These are phyloP conservation scores for Biston betularia DNA, from an alignment of 2,888 invertebrate species.

Conservation along the genomic window DNA sequence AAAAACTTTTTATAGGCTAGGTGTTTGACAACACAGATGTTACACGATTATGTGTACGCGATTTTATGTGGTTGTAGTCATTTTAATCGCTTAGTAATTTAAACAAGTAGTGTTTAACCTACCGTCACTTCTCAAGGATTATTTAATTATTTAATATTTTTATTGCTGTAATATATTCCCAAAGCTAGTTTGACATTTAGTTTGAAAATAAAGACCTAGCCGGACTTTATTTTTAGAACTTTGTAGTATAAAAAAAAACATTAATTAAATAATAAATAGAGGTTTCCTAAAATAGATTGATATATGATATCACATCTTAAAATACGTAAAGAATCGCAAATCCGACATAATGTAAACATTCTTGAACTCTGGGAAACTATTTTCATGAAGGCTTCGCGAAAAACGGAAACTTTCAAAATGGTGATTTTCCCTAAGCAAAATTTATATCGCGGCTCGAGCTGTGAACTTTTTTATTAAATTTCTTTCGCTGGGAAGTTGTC, in stretches of 20 bases:
- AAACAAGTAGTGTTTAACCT: no score
- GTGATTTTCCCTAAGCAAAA: constrained; percentile 53
- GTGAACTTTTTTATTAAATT: constrained; percentile 63
- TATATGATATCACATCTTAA: neutral
- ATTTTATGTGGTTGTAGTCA: no score
- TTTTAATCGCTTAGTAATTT: no score
- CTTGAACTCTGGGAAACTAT: constrained; percentile 35
- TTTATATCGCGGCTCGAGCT: constrained; percentile 50
- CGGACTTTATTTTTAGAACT: no score
- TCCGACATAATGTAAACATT: constrained; percentile 10
- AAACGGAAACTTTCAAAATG: constrained; percentile 40
- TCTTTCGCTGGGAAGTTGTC: constrained; percentile 50
- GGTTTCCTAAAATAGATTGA: neutral
- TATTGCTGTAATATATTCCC: no score
- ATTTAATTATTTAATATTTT: no score
- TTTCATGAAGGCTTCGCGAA: constrained; percentile 38
- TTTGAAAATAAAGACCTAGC: no score
- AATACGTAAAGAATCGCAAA: constrained; percentile 5
- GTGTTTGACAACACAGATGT: no score
- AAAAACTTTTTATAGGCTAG: no score
- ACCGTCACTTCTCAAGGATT: no score
- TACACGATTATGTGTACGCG: no score
- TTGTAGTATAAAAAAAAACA: neutral
- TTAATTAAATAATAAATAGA: neutral
- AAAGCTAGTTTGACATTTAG: no score